These are phyloP conservation scores for Melanotaenia parkinsoni DNA, from an alignment of 2,797 vertebrate species.

Conservation along the genomic window DNA sequence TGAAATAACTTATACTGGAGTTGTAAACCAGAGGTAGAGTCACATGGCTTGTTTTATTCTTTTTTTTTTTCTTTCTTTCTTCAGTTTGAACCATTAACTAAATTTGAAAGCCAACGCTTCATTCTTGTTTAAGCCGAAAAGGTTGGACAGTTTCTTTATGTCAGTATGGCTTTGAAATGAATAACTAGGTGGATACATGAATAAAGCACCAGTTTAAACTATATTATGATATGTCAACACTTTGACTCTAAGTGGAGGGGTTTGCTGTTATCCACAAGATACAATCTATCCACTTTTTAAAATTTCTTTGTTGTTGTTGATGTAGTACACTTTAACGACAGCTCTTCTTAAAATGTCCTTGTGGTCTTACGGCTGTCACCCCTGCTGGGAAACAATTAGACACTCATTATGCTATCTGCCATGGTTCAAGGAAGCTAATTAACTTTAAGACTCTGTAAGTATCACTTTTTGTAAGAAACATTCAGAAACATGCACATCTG, in stretches of 20 bases:
- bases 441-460: slow-evolving; percentile 65
- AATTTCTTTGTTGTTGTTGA: not conserved
- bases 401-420: slow-evolving; percentile 74
- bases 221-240: slow-evolving; percentile 4
- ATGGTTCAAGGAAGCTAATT: slow-evolving; percentile 79
- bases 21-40: slow-evolving; percentile 11
- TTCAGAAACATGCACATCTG: slow-evolving; percentile 44
- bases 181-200: slow-evolving; percentile 2
- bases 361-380: slow-evolving; percentile 55
- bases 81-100: slow-evolving; percentile 9
- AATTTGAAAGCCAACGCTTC: slow-evolving; percentile 6
- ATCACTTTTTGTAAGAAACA: slow-evolving; percentile 59
- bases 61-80: slow-evolving; percentile 3
- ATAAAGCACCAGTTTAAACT: slow-evolving; percentile 12
- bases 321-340: slow-evolving; percentile 26
- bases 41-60: not conserved
- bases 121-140: slow-evolving; percentile 4
- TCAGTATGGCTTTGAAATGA: not conserved
- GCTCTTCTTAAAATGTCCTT: slow-evolving; percentile 44
- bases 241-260: slow-evolving; percentile 4
- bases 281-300: slow-evolving; percentile 1
- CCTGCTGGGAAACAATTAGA: slow-evolving; percentile 78
- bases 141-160: not conserved
- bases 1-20: not conserved
- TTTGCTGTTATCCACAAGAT: slow-evolving; percentile 12